Percentiles rank a stretch among this genome's conserved stretches.
Conservation (phyloP, 2,113 vertebrate genomes). For the Stercorarius parasiticus region DNA sequence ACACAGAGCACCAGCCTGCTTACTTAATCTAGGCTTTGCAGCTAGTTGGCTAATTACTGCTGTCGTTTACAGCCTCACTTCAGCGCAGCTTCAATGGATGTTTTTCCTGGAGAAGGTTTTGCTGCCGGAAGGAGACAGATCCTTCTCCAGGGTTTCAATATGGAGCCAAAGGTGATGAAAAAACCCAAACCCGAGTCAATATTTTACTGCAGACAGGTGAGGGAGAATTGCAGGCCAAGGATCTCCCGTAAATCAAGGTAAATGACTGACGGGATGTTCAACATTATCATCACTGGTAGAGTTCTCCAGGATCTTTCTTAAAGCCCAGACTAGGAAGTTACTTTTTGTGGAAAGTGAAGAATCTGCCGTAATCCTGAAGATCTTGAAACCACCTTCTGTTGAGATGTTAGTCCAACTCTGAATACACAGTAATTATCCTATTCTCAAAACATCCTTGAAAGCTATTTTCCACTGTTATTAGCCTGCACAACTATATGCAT, state of each 20-base stretch:
- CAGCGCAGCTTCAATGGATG: neutral
- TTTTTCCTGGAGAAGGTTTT: neutral
- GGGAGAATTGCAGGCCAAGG: neutral
- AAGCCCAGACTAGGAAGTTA: neutral
- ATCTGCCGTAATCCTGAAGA: neutral
- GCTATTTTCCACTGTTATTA: neutral
- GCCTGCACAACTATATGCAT: rapidly evolving
- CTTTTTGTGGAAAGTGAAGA: neutral
- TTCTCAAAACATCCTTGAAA: neutral
- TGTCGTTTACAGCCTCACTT: neutral
- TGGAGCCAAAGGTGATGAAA: neutral
- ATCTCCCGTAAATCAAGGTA: neutral
- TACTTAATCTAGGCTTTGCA: neutral
- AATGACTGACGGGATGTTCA: rapidly evolving
- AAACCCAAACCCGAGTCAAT: rapidly evolving
- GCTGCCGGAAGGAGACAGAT: neutral
- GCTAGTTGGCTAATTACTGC: neutral
- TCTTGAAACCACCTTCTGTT: neutral
- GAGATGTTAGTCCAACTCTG: neutral
- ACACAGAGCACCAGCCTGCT: neutral
- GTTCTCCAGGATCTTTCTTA: neutral
- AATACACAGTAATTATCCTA: neutral
- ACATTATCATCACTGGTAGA: rapidly evolving
- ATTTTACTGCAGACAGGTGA: neutral
- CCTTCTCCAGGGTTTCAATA: rapidly evolving